phyloP scores from a whole-genome alignment of 2,113 vertebrate genomes.

The Romanogobio albipinnatus region DNA sequence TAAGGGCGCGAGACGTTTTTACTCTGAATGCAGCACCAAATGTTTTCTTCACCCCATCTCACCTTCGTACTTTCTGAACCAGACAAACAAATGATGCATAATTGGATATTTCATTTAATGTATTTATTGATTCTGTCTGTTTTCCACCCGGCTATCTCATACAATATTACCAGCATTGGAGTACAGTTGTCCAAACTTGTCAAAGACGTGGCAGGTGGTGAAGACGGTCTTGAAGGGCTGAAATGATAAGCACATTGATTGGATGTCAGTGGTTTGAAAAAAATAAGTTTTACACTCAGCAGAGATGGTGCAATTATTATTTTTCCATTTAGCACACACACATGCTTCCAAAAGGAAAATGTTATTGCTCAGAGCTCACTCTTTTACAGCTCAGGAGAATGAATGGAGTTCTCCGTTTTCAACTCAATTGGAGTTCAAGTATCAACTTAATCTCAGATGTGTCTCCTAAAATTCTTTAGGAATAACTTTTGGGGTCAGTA shows the following conservation, averaged over 20 bases:
- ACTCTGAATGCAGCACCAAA: background rate
- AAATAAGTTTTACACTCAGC: background rate
- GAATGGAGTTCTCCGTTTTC: background rate
- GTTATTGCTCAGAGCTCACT: background rate
- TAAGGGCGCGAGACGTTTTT: constrained; percentile 30
- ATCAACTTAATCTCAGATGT: background rate
- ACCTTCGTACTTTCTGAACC: constrained; percentile 33
- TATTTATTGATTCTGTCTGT: constrained; percentile 23
- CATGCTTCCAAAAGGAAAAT: background rate
- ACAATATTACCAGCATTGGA: constrained; percentile 79
- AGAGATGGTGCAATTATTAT: constrained; percentile 21
- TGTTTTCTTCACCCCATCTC: constrained; percentile 36
- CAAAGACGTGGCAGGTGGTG: constrained; percentile 77
- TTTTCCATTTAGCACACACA: background rate
- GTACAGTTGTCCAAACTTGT: constrained; percentile 78
- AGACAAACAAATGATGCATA: constrained; percentile 39
- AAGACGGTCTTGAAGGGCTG: constrained; percentile 82
- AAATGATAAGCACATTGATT: constrained; percentile 59
- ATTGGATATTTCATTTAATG: constrained; percentile 33
- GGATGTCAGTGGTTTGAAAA: constrained; percentile 13
- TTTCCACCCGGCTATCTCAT: constrained; percentile 52
- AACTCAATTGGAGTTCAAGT: background rate
- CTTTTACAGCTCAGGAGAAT: background rate
- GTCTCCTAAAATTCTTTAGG: background rate
- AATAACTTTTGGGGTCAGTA: background rate